A percentile compares a stretch with the other conserved stretches of the same genome.
Conservation (phyloP, 2,113 vertebrate species). For the Sinocyclocheilus anshuiensis region DNA sequence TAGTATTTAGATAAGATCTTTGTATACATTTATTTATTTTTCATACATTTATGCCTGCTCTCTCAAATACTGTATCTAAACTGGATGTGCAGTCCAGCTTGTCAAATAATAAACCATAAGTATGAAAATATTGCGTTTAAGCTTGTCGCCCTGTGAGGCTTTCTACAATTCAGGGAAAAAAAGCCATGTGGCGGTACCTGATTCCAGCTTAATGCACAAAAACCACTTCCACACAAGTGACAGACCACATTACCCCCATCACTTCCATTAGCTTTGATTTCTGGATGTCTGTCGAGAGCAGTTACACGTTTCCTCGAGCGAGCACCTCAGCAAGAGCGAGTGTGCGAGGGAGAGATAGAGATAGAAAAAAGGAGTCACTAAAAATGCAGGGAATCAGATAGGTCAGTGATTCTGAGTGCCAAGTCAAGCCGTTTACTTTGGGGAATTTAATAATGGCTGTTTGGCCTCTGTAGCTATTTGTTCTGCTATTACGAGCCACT, state of each 20-base stretch:
- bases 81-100: neutral
- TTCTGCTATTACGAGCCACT: constrained; percentile 62
- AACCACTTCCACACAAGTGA: constrained; percentile 67
- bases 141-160: constrained; percentile 47
- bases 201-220: constrained; percentile 67
- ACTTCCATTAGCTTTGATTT: constrained; percentile 70
- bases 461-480: constrained; percentile 62
- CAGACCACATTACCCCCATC: constrained; percentile 68
- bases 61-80: constrained; percentile 33
- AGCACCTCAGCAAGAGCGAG: constrained; percentile 43
- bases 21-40: no score
- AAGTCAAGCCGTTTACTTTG: constrained; percentile 58
- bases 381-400: constrained; percentile 57
- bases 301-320: constrained; percentile 58
- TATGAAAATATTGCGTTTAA: constrained; percentile 29
- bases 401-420: constrained; percentile 57
- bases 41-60: neutral
- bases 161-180: constrained; percentile 44
- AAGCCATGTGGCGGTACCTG: constrained; percentile 38
- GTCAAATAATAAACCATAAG: constrained; percentile 40
- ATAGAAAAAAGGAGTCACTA: constrained; percentile 19
- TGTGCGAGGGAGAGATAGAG: constrained; percentile 23
- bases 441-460: constrained; percentile 68
- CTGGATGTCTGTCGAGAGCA: constrained; percentile 63
- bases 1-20: no score